phyloP scores from a whole-genome alignment of 2,113 vertebrate species.

The Vireo altiloquus region DNA sequence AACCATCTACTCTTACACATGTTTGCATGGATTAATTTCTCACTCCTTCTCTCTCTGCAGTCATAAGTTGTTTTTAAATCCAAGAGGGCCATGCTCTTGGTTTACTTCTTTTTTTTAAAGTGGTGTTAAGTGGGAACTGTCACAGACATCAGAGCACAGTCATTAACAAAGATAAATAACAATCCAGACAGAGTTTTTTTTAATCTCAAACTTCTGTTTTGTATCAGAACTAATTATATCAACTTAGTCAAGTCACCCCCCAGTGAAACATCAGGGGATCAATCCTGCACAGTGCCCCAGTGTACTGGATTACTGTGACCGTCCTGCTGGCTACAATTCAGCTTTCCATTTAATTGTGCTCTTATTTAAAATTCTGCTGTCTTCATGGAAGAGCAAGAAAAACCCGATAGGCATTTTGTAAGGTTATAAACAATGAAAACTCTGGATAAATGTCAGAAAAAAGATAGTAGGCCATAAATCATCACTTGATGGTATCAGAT shows the following conservation, averaged over 20 bases:
- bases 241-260: neutral
- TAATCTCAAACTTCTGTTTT: neutral
- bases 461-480: slow-evolving; percentile 67
- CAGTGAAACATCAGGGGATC: slow-evolving; percentile 43
- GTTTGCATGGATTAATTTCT: slow-evolving; percentile 44
- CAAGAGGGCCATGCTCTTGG: neutral
- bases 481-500: slow-evolving; percentile 49
- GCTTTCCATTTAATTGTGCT: slow-evolving; percentile 64
- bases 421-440: slow-evolving; percentile 68
- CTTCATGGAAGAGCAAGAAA: slow-evolving; percentile 2
- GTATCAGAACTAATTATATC: slow-evolving; percentile 19
- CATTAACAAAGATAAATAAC: slow-evolving; percentile 14
- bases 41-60: neutral
- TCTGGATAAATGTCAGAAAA: slow-evolving; percentile 51
- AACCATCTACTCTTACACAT: neutral
- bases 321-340: slow-evolving; percentile 58
- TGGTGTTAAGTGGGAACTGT: neutral
- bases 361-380: slow-evolving; percentile 69
- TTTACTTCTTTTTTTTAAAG: neutral
- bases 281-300: neutral
- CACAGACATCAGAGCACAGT: neutral
- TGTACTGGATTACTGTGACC: slow-evolving; percentile 39
- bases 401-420: slow-evolving; percentile 25
- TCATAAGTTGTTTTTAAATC: slow-evolving; percentile 5
- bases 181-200: neutral